Base-by-base conservation (phyloP, 2,888 invertebrate genomes). In the Melitaea athalia region DNA sequence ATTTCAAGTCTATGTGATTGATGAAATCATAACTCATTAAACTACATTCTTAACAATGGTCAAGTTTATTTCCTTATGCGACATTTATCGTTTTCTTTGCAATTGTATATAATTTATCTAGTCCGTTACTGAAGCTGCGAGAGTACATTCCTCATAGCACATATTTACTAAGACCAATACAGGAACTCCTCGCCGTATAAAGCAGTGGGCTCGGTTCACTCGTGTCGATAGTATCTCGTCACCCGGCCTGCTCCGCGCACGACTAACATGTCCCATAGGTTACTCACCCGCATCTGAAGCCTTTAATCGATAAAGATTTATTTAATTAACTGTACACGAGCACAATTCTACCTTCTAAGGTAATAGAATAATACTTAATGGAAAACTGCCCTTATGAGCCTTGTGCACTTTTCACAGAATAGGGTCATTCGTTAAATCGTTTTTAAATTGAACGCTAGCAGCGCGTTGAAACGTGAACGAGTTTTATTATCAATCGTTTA, bases 161-260 rank as follows among this genome's bases (percentile, higher is more conserved):
- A 69, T 71, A 71, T 69, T 64, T 68, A 68, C 64, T 61, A 59
- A 67, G 57, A 43, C 52, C 45, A 59, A 62, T 63, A 69, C 68
- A 69, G 70, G 67, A 73, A 63, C 70, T 67, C 67, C 70, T 65
- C 66, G 63, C 76, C 72, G 70, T 76, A 74, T 76, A 77, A 74
- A 76, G 73, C 67, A 70, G 76, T 73, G 75, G 71, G 75, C 73
- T 69, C 75, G 77, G 76, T 76, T 76, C 76, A 77, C 75, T 80
- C 79, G 79, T 78, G 77, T 78, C 81, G 89, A 88, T 88, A 82
- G 80, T 81, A 89, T 89, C 89, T 79, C 75, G 79, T 85, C 87
- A 82, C 86, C 86, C 86, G 85, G 84, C 86, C 83, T 82, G 85
- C 82, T 85, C 86, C 85, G 78, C 76, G 80, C 81, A 79, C 81